Conservation (phyloP, 2,797 vertebrate species). For the Sitta carolinensis region DNA sequence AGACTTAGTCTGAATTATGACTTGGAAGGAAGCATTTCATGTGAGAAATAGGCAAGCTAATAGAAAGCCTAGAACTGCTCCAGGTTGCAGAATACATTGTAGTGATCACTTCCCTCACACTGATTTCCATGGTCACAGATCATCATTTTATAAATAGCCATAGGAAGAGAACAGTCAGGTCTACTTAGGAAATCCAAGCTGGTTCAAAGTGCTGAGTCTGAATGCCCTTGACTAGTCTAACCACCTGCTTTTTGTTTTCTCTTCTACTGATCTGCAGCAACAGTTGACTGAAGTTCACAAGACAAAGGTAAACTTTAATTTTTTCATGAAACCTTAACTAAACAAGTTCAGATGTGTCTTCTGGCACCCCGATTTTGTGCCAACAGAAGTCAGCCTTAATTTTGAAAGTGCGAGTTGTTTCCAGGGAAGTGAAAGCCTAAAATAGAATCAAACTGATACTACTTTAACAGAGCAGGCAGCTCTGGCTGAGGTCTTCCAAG, state of each 20-base stretch:
- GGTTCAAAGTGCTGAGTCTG: background rate
- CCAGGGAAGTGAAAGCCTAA: background rate
- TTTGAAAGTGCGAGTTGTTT: background rate
- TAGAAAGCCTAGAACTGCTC: background rate
- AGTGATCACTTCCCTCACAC: background rate
- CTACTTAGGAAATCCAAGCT: background rate
- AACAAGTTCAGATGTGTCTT: background rate
- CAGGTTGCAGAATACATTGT: rapidly evolving
- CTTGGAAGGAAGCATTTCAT: background rate
- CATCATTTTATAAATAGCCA: background rate
- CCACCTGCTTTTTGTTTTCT: background rate
- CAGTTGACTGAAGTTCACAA: background rate
- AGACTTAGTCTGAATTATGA: background rate
- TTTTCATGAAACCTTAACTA: background rate
- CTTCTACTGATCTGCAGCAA: background rate
- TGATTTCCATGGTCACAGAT: background rate
- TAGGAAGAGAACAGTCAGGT: background rate
- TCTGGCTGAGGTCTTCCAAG: background rate
- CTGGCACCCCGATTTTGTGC: background rate
- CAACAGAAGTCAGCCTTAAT: background rate
- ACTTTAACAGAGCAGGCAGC: background rate
- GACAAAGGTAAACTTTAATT: background rate
- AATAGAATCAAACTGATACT: slow-evolving; percentile 11
- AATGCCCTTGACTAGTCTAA: background rate
- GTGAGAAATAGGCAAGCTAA: background rate